Percentiles rank a stretch among this genome's conserved stretches.
Conservation (phyloP, 1,140 invertebrate genomes). For the Drosophila sturtevanti region DNA sequence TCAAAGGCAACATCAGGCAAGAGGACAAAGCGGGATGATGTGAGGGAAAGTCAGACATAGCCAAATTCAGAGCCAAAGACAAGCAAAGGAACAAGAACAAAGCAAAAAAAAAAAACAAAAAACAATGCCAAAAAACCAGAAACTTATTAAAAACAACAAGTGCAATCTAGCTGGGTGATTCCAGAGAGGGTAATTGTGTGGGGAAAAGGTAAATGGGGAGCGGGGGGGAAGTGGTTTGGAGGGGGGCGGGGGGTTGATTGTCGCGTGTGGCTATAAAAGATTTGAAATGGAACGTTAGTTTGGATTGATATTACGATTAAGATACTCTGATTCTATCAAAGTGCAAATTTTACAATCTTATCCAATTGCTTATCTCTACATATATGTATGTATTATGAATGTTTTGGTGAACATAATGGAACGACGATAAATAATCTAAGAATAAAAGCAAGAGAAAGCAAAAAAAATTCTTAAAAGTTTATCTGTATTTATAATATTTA, state of each 20-base stretch:
- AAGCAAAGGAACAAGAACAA: conserved; percentile 8
- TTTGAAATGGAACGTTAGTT: conserved; percentile 3
- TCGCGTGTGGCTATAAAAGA: conserved; percentile 65
- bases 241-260: conserved; percentile 37
- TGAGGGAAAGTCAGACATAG: conserved; percentile 36
- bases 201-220: too few relatives aligned
- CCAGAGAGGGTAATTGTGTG: not conserved
- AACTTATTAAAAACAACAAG: conserved; percentile 82
- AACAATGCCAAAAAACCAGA: conserved; percentile 48
- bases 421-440: too few relatives aligned
- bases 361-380: not conserved
- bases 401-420: too few relatives aligned
- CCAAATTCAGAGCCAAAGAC: not conserved
- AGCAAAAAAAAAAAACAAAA: not conserved
- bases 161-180: conserved; percentile 49
- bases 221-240: too few relatives aligned
- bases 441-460: too few relatives aligned
- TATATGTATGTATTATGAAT: not conserved
- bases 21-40: conserved; percentile 20
- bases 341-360: not conserved
- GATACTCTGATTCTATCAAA: conserved; percentile 6
- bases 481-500: too few relatives aligned
- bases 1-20: conserved; percentile 53
- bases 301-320: conserved; percentile 2
- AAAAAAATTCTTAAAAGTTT: too few relatives aligned